Evolutionary conservation across 2,888 invertebrate species (phyloP).

Genomic region (Carabus problematicus): DNA sequence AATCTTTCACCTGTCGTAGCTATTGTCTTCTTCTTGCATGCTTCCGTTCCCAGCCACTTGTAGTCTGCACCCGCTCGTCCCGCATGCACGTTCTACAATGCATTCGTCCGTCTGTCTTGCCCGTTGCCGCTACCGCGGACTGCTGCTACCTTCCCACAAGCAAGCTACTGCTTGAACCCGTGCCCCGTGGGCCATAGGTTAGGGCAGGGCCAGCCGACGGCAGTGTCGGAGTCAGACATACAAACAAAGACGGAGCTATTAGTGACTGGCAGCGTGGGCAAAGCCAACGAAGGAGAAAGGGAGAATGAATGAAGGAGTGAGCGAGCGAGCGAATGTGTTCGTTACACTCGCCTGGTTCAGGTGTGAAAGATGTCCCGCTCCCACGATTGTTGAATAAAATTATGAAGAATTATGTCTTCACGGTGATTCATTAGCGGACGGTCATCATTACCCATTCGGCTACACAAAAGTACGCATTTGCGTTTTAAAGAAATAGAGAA

Average conservation of each 20-base stretch:
- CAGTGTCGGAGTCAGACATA: too few relatives aligned
- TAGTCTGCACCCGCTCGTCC: neutral
- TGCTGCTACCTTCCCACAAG: neutral
- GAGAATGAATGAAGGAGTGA: too few relatives aligned
- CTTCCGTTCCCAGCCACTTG: slow-evolving; percentile 20
- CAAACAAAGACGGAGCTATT: too few relatives aligned
- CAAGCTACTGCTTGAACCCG: slow-evolving; percentile 10
- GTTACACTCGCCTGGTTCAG: slow-evolving; percentile 47
- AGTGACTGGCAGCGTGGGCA: too few relatives aligned
- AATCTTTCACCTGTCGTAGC: neutral
- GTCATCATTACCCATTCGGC: neutral
- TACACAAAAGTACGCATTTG: slow-evolving; percentile 17
- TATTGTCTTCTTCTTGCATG: slow-evolving; percentile 6
- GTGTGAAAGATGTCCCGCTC: slow-evolving; percentile 46
- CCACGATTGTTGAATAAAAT: slow-evolving; percentile 46
- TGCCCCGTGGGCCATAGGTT: slow-evolving; percentile 10
- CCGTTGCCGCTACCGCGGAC: too few relatives aligned
- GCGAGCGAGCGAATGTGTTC: slow-evolving; percentile 19
- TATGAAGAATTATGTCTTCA: slow-evolving; percentile 43
- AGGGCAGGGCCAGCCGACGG: neutral
- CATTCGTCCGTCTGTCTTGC: too few relatives aligned
- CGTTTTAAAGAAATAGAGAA: neutral
- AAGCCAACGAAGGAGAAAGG: too few relatives aligned
- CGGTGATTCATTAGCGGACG: too few relatives aligned
- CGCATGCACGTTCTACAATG: too few relatives aligned